Evolutionary conservation across 2,113 vertebrate species (phyloP).

Genomic region (Mirounga angustirostris): DNA sequence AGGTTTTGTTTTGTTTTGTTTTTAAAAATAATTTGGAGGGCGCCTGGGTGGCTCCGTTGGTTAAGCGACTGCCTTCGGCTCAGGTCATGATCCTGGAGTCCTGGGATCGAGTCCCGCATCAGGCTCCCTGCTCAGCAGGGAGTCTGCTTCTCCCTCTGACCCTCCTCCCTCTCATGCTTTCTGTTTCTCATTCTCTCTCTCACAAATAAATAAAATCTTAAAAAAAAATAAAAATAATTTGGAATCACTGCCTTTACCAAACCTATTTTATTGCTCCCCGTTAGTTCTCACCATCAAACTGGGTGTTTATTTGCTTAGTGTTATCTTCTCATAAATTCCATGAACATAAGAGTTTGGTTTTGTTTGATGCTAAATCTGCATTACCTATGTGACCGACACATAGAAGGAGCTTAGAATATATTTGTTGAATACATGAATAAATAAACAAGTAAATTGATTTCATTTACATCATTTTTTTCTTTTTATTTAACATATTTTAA

Average conservation of each 20-base stretch:
- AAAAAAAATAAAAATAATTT: background rate
- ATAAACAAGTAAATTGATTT: background rate
- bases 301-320: background rate
- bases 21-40: background rate
- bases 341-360: background rate
- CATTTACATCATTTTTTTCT: background rate
- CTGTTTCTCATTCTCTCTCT: no score
- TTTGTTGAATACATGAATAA: background rate
- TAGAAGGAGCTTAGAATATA: background rate
- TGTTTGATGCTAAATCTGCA: background rate
- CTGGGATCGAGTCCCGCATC: no score
- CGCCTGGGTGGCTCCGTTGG: no score
- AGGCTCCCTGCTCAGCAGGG: no score
- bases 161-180: no score
- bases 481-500: conserved; percentile 7
- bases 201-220: no score
- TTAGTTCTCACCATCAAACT: background rate
- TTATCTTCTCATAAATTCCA: background rate
- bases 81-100: no score
- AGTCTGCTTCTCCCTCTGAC: no score
- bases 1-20: background rate
- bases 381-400: background rate
- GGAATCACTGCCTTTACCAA: background rate
- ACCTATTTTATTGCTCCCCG: background rate
- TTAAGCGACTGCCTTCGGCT: no score